Conservation (phyloP, 2,797 vertebrate species). For the Poecilia gillii region DNA sequence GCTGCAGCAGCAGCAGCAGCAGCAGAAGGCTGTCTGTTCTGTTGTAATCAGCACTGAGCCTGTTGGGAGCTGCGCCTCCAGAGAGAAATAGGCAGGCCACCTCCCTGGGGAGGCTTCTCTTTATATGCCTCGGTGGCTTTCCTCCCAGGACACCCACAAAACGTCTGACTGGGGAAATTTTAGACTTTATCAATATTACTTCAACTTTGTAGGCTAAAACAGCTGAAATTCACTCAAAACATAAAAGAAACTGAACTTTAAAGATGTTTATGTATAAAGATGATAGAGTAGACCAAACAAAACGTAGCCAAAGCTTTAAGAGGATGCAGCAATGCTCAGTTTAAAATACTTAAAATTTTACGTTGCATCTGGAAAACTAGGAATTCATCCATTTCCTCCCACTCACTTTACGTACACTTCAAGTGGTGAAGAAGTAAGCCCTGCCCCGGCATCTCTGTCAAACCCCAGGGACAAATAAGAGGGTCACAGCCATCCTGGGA, state of each 20-base stretch:
- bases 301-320: neutral
- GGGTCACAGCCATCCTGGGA: slow-evolving; percentile 74
- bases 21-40: slow-evolving; percentile 56
- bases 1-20: slow-evolving; percentile 46
- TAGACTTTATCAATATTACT: slow-evolving; percentile 53
- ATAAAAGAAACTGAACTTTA: slow-evolving; percentile 5
- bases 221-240: neutral
- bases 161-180: slow-evolving; percentile 52
- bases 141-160: slow-evolving; percentile 63
- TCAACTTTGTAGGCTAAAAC: slow-evolving; percentile 19
- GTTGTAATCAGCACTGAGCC: slow-evolving; percentile 65
- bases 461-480: slow-evolving; percentile 74
- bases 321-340: neutral
- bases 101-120: slow-evolving; percentile 60
- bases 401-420: neutral
- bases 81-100: slow-evolving; percentile 54
- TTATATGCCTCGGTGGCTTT: slow-evolving; percentile 66
- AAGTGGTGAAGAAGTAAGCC: slow-evolving; percentile 55
- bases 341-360: neutral
- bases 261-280: neutral
- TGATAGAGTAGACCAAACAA: neutral
- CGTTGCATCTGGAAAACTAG: slow-evolving; percentile 1
- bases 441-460: slow-evolving; percentile 69
- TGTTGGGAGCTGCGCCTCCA: slow-evolving; percentile 60
- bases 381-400: neutral